A percentile compares a stretch with the other conserved stretches of the same genome.
These are phyloP conservation scores for Belgica antarctica DNA, from an alignment of 2,888 invertebrate genomes.

Conservation along the genomic window DNA sequence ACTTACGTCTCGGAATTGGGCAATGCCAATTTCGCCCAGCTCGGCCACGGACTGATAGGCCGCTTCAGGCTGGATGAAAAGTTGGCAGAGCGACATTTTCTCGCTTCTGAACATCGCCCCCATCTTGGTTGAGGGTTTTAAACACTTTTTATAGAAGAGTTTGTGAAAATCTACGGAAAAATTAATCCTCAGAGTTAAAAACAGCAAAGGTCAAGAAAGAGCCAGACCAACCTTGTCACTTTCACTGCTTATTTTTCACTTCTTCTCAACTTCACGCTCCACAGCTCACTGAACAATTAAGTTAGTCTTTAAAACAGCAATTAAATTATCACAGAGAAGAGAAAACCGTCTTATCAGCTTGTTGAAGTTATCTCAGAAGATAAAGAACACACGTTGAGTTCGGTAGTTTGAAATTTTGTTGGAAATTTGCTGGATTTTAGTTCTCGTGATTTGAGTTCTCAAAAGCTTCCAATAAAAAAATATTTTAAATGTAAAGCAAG, in stretches of 20 bases:
- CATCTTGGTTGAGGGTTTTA: constrained; percentile 55
- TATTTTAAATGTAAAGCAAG: too few species aligned
- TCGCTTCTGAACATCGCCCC: constrained; percentile 85
- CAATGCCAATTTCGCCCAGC: constrained; percentile 88
- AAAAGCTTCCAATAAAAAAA: too few species aligned
- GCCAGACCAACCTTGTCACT: constrained; percentile 2
- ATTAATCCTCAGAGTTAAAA: too few species aligned
- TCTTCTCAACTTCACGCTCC: neutral
- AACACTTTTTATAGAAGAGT: too few species aligned
- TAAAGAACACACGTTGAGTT: constrained; percentile 10
- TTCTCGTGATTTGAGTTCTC: too few species aligned
- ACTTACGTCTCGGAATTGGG: constrained; percentile 94
- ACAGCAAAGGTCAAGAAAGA: too few species aligned
- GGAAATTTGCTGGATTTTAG: too few species aligned
- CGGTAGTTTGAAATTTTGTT: too few species aligned
- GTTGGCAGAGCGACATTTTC: constrained; percentile 88
- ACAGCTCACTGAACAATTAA: constrained; percentile 7
- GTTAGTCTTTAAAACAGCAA: neutral
- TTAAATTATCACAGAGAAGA: constrained; percentile 10
- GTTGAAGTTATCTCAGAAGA: constrained; percentile 22
- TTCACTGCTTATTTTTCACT: constrained; percentile 4
- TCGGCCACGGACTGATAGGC: constrained; percentile 92
- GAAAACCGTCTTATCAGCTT: constrained; percentile 20
- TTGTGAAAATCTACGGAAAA: too few species aligned
- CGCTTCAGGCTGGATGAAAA: constrained; percentile 94